phyloP scores from a whole-genome alignment of 1,140 invertebrate genomes.

The Heterodera schachtii region DNA sequence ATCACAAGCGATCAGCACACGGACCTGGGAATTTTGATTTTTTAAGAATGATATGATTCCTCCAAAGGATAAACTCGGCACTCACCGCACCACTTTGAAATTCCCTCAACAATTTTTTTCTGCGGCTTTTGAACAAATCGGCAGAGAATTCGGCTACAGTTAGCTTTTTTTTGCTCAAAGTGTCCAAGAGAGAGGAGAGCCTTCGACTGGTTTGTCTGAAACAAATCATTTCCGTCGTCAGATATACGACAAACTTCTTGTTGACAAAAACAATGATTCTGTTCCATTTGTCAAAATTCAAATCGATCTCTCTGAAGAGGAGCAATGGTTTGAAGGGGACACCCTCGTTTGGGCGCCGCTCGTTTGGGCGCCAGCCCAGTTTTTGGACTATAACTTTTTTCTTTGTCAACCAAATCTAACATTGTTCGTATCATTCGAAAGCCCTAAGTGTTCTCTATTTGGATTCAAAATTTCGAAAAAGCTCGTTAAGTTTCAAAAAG shows the following conservation, averaged over 20 bases:
- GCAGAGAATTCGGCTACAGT: constrained; percentile 66
- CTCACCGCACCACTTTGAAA: constrained; percentile 70
- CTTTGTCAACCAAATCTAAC: no score
- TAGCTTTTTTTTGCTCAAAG: constrained; percentile 34
- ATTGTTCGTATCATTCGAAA: no score
- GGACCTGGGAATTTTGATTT: constrained; percentile 23
- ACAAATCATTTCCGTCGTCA: constrained; percentile 17
- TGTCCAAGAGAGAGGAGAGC: constrained; percentile 30
- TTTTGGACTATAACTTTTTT: no score
- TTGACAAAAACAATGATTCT: constrained; percentile 86
- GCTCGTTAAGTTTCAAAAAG: no score
- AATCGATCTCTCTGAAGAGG: constrained; percentile 37
- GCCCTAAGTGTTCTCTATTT: no score
- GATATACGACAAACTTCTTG: constrained; percentile 73
- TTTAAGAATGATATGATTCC: no score
- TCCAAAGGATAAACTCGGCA: background rate
- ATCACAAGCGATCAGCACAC: constrained; percentile 82
- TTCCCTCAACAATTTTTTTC: constrained; percentile 71
- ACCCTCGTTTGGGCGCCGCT: no score
- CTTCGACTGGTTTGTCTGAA: constrained; percentile 40
- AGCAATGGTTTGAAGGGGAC: constrained; percentile 50
- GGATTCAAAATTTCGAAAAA: no score
- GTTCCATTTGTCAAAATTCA: constrained; percentile 72
- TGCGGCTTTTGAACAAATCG: constrained; percentile 46
- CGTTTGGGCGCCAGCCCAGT: no score